Evolutionary conservation across 37 sponge, comb jelly and placozoan species (phyloP).

Genomic region (Ianthella basta): DNA sequence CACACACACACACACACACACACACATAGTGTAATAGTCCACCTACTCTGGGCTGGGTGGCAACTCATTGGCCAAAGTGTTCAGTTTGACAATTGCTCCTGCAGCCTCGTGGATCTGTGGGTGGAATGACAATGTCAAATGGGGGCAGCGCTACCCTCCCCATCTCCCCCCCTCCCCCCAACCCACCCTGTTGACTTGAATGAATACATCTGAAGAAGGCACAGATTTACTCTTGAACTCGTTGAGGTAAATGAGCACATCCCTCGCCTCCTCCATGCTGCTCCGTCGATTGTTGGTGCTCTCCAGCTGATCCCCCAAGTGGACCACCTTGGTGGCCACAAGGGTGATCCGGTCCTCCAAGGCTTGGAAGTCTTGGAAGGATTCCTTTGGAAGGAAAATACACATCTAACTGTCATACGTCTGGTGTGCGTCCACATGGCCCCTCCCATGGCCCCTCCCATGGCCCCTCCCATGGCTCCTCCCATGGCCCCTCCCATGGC

Average conservation of each 20-base stretch:
- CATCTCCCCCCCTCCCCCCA: too few species aligned
- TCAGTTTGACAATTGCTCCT: conserved; percentile 72
- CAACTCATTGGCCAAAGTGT: conserved; percentile 61
- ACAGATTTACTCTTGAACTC: conserved; percentile 62
- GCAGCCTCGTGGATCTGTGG: conserved; percentile 81
- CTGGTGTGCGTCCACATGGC: neutral
- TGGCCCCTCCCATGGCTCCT: neutral
- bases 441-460: too few species aligned
- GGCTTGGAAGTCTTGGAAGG: conserved; percentile 69
- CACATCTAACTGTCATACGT: too few species aligned
- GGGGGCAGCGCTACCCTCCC: neutral
- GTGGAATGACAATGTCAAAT: neutral
- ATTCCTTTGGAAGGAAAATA: conserved; percentile 47
- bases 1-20: too few species aligned
- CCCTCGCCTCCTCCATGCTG: conserved; percentile 71
- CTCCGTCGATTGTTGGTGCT: conserved; percentile 64
- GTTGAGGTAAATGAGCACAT: conserved; percentile 64
- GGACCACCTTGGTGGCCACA: conserved; percentile 94
- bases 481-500: too few species aligned
- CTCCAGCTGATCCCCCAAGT: conserved; percentile 96
- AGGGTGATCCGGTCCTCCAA: conserved; percentile 82
- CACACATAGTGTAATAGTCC: too few species aligned
- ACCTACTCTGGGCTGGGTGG: conserved; percentile 55
- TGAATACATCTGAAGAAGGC: conserved; percentile 53
- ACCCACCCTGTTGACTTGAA: conserved; percentile 61